Conservation (phyloP, 1,140 invertebrate species). For the Agraylea sexmaculata region DNA sequence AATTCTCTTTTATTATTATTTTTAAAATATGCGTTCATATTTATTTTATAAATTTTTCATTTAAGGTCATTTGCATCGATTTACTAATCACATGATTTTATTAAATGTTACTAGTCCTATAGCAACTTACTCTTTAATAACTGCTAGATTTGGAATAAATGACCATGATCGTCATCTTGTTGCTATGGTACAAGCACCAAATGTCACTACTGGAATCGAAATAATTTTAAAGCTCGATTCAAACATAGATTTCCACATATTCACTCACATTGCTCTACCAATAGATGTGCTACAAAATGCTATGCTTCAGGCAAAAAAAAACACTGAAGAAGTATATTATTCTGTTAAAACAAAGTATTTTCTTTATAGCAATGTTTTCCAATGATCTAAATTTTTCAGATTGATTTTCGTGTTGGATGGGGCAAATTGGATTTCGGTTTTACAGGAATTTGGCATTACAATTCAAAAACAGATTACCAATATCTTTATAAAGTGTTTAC, state of each 20-base stretch:
- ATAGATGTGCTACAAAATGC: constrained; percentile 53
- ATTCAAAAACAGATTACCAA: constrained; percentile 56
- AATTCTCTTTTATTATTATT: background rate
- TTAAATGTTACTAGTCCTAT: constrained; percentile 62
- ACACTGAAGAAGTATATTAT: constrained; percentile 41
- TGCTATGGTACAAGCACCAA: constrained; percentile 52
- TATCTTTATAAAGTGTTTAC: constrained; percentile 66
- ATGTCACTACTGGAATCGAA: constrained; percentile 55
- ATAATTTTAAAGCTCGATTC: constrained; percentile 44
- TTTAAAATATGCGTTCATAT: background rate
- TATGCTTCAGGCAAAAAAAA: constrained; percentile 49
- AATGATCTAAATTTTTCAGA: constrained; percentile 30
- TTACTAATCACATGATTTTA: constrained; percentile 52
- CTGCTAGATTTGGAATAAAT: constrained; percentile 56
- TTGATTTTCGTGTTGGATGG: constrained; percentile 60
- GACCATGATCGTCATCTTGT: constrained; percentile 56
- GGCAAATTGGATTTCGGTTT: constrained; percentile 63
- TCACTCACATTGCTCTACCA: constrained; percentile 57
- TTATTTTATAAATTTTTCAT: constrained; percentile 15
- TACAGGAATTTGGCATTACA: constrained; percentile 60
- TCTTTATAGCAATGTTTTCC: background rate
- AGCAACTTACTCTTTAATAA: constrained; percentile 48
- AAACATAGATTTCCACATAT: constrained; percentile 55
- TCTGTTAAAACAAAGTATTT: background rate
- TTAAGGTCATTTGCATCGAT: constrained; percentile 46